These are phyloP conservation scores for Leucophenga maculata DNA, from an alignment of 2,888 invertebrate genomes.

Conservation along the genomic window DNA sequence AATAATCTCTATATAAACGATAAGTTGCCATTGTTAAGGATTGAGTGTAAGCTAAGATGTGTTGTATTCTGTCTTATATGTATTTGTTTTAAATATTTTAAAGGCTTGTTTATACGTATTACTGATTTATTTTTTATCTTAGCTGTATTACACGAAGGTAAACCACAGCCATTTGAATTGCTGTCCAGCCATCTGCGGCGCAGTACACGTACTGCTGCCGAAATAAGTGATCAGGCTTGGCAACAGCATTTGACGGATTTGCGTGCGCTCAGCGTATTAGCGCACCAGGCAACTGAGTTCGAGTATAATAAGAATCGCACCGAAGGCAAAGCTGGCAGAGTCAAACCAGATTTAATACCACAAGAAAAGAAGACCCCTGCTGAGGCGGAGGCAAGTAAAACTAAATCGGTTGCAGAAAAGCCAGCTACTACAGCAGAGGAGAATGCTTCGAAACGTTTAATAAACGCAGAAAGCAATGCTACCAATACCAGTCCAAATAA, in stretches of 20 bases:
- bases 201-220: slow-evolving; percentile 67
- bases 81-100: not conserved
- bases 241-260: slow-evolving; percentile 69
- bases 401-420: slow-evolving; percentile 24
- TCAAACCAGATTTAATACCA: slow-evolving; percentile 67
- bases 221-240: slow-evolving; percentile 64
- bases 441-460: not conserved
- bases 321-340: slow-evolving; percentile 63
- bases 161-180: slow-evolving; percentile 74
- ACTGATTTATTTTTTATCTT: not conserved
- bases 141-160: slow-evolving; percentile 78
- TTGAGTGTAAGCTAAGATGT: slow-evolving; percentile 79
- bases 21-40: slow-evolving; percentile 81
- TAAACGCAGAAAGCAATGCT: not conserved
- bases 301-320: slow-evolving; percentile 68
- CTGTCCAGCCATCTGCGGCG: slow-evolving; percentile 72
- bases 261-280: slow-evolving; percentile 67
- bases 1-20: slow-evolving; percentile 84
- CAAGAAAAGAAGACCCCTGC: slow-evolving; percentile 55
- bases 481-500: not conserved
- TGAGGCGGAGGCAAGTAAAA: slow-evolving; percentile 47
- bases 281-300: slow-evolving; percentile 71
- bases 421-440: slow-evolving; percentile 30
- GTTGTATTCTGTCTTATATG: slow-evolving; percentile 17
- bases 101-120: not conserved